phyloP scores from a whole-genome alignment of 2,113 vertebrate species.

The Myodes glareolus region DNA sequence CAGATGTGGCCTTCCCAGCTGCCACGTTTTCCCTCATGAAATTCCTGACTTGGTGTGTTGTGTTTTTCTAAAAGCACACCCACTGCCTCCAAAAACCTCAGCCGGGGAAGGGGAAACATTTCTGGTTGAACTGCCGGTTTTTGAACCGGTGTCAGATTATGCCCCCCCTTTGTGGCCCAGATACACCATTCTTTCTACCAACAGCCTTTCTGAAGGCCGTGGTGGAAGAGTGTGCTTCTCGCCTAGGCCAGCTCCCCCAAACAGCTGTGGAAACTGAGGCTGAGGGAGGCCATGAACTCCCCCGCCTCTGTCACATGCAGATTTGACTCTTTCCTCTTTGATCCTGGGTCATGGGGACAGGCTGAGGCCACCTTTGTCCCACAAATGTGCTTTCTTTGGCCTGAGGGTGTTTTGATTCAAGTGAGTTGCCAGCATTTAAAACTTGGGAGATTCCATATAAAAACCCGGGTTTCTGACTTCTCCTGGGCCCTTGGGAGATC shows the following conservation, averaged over 20 bases:
- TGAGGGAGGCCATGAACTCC: background rate
- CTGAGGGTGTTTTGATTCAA: conserved; percentile 60
- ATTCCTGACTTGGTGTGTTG: conserved; percentile 71
- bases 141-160: conserved; percentile 70
- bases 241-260: background rate
- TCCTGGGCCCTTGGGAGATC: conserved; percentile 43
- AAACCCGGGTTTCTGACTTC: conserved; percentile 71
- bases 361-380: conserved; percentile 63
- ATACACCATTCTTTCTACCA: conserved; percentile 37
- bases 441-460: conserved; percentile 71
- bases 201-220: background rate
- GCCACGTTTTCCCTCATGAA: conserved; percentile 67
- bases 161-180: conserved; percentile 31
- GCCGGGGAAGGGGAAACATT: conserved; percentile 70
- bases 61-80: conserved; percentile 57
- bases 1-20: conserved; percentile 59
- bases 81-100: conserved; percentile 77
- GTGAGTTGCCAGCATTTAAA: conserved; percentile 68
- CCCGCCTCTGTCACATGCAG: rapidly evolving
- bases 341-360: conserved; percentile 61
- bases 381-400: conserved; percentile 75
- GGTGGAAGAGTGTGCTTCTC: rapidly evolving
- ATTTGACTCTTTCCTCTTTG: background rate
- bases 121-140: conserved; percentile 67
- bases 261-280: conserved; percentile 53